Percentiles rank a stretch among this genome's conserved stretches.
phyloP scores from a whole-genome alignment of 2,888 invertebrate species.

The Seira musarum region DNA sequence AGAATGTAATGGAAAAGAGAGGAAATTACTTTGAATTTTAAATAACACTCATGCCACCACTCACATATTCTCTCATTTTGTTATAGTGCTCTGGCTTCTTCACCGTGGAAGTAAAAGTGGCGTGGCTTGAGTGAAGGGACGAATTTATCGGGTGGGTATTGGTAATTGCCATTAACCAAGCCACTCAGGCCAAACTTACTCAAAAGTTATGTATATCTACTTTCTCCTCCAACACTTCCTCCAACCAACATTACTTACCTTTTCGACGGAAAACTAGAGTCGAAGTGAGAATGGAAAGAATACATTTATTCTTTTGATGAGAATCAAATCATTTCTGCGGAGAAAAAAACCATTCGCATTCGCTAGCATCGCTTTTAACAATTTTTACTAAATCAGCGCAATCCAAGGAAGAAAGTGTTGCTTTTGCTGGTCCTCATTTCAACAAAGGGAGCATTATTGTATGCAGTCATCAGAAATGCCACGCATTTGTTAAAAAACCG shows the following conservation, averaged over 20 bases:
- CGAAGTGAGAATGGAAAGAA: not conserved
- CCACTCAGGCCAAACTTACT: too few species aligned
- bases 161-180: not conserved
- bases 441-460: too few species aligned
- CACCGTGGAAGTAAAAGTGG: not conserved
- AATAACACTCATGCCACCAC: conserved; percentile 53
- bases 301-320: not conserved
- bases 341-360: too few species aligned
- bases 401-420: too few species aligned
- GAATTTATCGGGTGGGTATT: not conserved
- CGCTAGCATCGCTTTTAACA: too few species aligned
- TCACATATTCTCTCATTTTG: not conserved
- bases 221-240: not conserved
- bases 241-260: not conserved
- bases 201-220: not conserved
- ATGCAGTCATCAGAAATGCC: too few species aligned
- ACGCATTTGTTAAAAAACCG: too few species aligned
- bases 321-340: too few species aligned
- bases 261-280: not conserved
- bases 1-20: conserved; percentile 26
- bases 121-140: not conserved
- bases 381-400: too few species aligned
- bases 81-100: conserved; percentile 3
- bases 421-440: too few species aligned
- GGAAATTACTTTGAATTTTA: conserved; percentile 70